Evolutionary conservation across 2,888 invertebrate species (phyloP).

Genomic region (Drosophila rubida): DNA sequence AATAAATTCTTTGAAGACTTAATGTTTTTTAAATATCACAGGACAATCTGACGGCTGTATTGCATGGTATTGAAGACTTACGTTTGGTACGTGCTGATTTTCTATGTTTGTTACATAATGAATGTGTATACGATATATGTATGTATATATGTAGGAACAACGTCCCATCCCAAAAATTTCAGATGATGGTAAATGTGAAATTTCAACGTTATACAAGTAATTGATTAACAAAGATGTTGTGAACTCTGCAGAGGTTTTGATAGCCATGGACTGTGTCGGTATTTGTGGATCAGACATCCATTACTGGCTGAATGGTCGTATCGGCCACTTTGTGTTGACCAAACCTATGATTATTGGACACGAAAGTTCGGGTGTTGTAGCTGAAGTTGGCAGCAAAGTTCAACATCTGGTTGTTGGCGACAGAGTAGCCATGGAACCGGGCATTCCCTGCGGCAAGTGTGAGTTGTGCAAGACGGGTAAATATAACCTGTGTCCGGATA

Average conservation of each 20-base stretch:
- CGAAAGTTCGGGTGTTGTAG: conserved; percentile 93
- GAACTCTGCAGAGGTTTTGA: conserved; percentile 85
- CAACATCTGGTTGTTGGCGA: conserved; percentile 91
- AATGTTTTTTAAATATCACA: conserved; percentile 69
- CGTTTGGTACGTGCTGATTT: conserved; percentile 87
- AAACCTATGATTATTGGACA: conserved; percentile 98
- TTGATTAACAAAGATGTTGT: too few species aligned
- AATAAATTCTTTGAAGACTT: not conserved
- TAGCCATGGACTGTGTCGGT: conserved; percentile 96
- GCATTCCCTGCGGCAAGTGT: conserved; percentile 94
- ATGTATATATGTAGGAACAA: conserved; percentile 93
- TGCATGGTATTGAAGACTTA: conserved; percentile 90
- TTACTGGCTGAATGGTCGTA: conserved; percentile 93
- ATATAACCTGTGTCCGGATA: conserved; percentile 95
- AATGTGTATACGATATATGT: too few species aligned
- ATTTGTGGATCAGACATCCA: conserved; percentile 99
- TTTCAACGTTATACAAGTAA: not conserved
- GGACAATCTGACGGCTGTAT: conserved; percentile 91
- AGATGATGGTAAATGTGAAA: conserved; percentile 86
- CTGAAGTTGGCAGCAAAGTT: conserved; percentile 89
- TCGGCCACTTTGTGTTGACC: conserved; percentile 94
- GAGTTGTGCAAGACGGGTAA: conserved; percentile 92
- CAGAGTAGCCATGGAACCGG: conserved; percentile 97
- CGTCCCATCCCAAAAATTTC: conserved; percentile 91
- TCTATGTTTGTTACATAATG: too few species aligned